These are phyloP conservation scores for Callocephalon fimbriatum DNA, from an alignment of 2,113 vertebrate species.

Conservation along the genomic window DNA sequence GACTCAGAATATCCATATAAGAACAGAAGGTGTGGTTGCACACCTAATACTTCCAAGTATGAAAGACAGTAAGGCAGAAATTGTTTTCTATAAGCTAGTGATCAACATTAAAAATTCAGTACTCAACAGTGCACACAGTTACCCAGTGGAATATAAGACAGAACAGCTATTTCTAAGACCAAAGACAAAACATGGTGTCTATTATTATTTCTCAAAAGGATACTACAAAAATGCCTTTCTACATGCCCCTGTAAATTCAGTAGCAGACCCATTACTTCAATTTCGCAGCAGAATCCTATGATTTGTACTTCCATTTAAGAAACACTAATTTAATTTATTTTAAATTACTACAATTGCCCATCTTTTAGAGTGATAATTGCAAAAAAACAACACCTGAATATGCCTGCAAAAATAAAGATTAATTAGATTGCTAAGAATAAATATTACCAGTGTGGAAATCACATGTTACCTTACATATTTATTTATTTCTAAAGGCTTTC, in stretches of 20 bases:
- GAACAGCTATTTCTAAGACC: background rate
- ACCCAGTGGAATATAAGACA: constrained; percentile 2
- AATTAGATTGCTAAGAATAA: background rate
- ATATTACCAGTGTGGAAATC: background rate
- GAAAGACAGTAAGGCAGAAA: background rate
- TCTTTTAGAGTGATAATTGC: background rate
- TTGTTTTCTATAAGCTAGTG: background rate
- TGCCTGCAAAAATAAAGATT: background rate
- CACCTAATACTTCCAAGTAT: background rate
- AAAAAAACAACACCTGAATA: background rate
- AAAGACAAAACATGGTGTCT: background rate
- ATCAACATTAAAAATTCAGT: background rate
- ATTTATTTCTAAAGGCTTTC: background rate
- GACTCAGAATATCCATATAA: background rate
- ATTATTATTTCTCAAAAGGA: background rate
- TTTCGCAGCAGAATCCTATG: background rate
- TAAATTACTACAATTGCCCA: background rate
- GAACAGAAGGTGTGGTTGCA: background rate
- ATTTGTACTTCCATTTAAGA: background rate
- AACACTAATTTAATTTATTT: background rate
- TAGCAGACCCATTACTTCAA: background rate
- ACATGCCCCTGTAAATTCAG: background rate
- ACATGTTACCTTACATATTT: background rate
- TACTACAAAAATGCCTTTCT: background rate
- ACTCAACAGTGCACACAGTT: background rate